Base-by-base conservation (phyloP, 2,888 invertebrate genomes). In the Drosophila mayaguana region DNA sequence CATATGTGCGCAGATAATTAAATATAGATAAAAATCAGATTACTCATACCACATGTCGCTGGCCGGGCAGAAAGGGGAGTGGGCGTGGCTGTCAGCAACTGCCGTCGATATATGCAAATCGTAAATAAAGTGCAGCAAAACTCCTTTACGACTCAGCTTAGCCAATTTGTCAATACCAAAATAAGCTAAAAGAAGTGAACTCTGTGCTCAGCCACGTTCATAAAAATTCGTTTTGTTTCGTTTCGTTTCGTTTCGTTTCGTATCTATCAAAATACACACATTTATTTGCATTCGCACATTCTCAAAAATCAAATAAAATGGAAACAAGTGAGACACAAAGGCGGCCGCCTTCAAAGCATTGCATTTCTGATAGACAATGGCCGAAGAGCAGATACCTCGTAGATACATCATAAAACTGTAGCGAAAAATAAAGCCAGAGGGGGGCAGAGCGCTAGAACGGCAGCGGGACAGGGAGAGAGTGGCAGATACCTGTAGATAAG, bases 21-120 rank as follows among this genome's bases (percentile, higher is more conserved):
- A 80, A 80, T 77, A 88, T 88, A 83, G 87, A 83, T 83, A 88
- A 77, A 77, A 82, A 88, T 83, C 83, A 74, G 83, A 83, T 83
- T 89, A 86, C 89, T 88, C 83, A 77, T 83, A 86, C 68, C 73
- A 66, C 75, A 79, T 69, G 79, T 75, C 38, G 75, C 71, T 42
- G 78, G 18, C 63, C 60, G 51, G 25, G 9, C 28, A 7, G 25
- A n/a, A 0, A 46, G 9, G 14, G 36, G 11, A 4, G 6, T 34
- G 43, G 80, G 80, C 83, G 80, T 65, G 75, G 63, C 81, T 88
- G 89, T 83, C 88, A 86, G 80, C 86, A 67, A 50, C 38, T 55
- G 50, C 63, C 46, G 28, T 50, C 63, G 69, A 70, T 70, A 71
- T 89, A 88, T 83, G 89, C 81, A 77, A 83, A 86, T 88, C 64